Conservation (phyloP, 1,140 invertebrate species). For the Galleria mellonella region DNA sequence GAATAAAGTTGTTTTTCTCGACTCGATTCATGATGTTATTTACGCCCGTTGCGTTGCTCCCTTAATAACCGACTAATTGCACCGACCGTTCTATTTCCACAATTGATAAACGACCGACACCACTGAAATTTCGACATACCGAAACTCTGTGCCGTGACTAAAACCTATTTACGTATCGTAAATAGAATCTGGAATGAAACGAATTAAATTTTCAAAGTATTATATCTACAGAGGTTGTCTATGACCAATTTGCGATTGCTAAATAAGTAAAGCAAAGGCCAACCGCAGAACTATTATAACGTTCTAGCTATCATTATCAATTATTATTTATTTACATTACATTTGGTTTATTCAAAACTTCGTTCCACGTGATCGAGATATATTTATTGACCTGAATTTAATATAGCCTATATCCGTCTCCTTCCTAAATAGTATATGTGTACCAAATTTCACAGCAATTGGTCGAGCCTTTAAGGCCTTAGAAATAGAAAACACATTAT, state of each 20-base stretch:
- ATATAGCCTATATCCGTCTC: too few relatives aligned
- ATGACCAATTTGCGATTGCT: slow-evolving; percentile 23
- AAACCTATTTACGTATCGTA: slow-evolving; percentile 4
- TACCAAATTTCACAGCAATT: too few relatives aligned
- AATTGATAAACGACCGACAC: slow-evolving; percentile 9
- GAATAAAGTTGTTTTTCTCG: slow-evolving; percentile 26
- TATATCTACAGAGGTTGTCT: slow-evolving; percentile 11
- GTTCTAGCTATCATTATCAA: too few relatives aligned
- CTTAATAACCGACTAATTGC: slow-evolving; percentile 18
- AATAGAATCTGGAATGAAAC: slow-evolving; percentile 7
- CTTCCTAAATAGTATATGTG: too few relatives aligned
- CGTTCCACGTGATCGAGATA: too few relatives aligned
- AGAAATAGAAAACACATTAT: too few relatives aligned
- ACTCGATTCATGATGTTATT: slow-evolving; percentile 6
- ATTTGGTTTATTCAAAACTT: too few relatives aligned
- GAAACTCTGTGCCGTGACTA: neutral
- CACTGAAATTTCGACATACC: slow-evolving; percentile 4
- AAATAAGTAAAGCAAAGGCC: slow-evolving; percentile 16
- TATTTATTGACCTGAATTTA: too few relatives aligned
- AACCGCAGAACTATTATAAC: too few relatives aligned
- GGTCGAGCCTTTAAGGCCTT: too few relatives aligned
- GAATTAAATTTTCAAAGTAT: slow-evolving; percentile 13
- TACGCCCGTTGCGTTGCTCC: slow-evolving; percentile 4
- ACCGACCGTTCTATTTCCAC: slow-evolving; percentile 12
- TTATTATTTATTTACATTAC: too few relatives aligned